Evolutionary conservation across 30 jellyfish, hydroid and myxozoan genomes (phyloP).

Genomic region (Turritopsis rubra): DNA sequence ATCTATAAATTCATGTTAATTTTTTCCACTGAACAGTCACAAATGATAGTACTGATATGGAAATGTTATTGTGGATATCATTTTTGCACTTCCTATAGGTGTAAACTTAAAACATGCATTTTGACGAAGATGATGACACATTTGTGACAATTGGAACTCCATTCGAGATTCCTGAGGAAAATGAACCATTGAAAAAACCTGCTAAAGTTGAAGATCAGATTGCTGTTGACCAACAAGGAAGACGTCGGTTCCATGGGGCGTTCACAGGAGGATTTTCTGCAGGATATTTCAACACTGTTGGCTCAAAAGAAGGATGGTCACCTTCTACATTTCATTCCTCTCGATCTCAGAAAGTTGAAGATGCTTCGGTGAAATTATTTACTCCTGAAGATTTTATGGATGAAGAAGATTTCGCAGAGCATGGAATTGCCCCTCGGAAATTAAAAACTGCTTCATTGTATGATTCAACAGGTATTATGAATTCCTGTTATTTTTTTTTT

Average conservation of each 20-base stretch:
- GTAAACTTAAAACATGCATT: background rate
- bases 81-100: background rate
- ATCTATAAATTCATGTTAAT: too few relatives aligned
- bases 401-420: slow-evolving; percentile 91
- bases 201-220: slow-evolving; percentile 63
- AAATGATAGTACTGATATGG: too few relatives aligned
- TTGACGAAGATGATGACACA: slow-evolving; percentile 7
- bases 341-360: slow-evolving; percentile 46
- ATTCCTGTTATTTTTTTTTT: background rate
- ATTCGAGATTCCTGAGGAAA: slow-evolving; percentile 65
- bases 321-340: slow-evolving; percentile 92
- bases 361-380: background rate
- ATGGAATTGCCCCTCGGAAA: slow-evolving; percentile 92
- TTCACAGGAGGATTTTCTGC: slow-evolving; percentile 99
- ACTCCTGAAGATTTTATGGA: slow-evolving; percentile 98
- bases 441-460: slow-evolving; percentile 50
- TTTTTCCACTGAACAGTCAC: too few relatives aligned
- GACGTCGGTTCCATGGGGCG: slow-evolving; percentile 99
- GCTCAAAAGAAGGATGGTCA: slow-evolving; percentile 97
- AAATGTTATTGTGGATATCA: too few relatives aligned
- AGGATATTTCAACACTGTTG: slow-evolving; percentile 92
- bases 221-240: slow-evolving; percentile 86
- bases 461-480: slow-evolving; percentile 20
- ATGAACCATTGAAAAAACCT: slow-evolving; percentile 56
- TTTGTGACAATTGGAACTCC: slow-evolving; percentile 80